A percentile compares a stretch with the other conserved stretches of the same genome.
Evolutionary conservation across 2,113 vertebrate genomes (phyloP).

Genomic region (Ameiurus melas): DNA sequence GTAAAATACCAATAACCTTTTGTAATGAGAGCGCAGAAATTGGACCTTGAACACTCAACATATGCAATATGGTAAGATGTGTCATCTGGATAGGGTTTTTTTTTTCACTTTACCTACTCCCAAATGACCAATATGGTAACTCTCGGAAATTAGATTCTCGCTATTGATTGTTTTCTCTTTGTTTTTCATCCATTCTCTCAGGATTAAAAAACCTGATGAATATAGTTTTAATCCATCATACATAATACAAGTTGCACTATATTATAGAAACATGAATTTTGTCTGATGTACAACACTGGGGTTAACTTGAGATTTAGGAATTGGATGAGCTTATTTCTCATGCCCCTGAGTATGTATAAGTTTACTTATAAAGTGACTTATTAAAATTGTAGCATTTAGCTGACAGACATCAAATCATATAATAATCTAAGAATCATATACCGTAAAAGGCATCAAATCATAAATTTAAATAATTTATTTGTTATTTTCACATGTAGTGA

Average conservation of each 20-base stretch:
- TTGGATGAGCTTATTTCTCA: neutral
- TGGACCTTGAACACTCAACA: constrained; percentile 11
- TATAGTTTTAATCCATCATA: neutral
- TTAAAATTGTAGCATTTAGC: neutral
- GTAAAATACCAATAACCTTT: constrained; percentile 18
- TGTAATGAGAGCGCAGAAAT: constrained; percentile 17
- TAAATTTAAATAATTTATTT: neutral
- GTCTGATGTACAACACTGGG: neutral
- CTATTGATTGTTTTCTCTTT: constrained; percentile 4
- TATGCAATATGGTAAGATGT: constrained; percentile 6
- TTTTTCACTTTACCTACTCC: constrained; percentile 11
- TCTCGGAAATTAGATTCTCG: constrained; percentile 11
- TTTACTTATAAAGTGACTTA: neutral
- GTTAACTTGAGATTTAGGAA: neutral
- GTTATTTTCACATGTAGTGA: neutral
- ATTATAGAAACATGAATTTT: neutral
- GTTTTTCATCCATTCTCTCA: neutral
- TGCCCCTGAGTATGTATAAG: neutral
- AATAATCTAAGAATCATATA: too few species aligned
- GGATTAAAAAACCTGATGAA: neutral
- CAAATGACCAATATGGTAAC: constrained; percentile 4
- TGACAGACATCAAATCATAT: neutral
- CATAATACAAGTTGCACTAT: neutral
- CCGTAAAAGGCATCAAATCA: neutral
- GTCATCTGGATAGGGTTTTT: neutral